Conservation (phyloP, 2,888 invertebrate species). For the Capitulum mitella region DNA sequence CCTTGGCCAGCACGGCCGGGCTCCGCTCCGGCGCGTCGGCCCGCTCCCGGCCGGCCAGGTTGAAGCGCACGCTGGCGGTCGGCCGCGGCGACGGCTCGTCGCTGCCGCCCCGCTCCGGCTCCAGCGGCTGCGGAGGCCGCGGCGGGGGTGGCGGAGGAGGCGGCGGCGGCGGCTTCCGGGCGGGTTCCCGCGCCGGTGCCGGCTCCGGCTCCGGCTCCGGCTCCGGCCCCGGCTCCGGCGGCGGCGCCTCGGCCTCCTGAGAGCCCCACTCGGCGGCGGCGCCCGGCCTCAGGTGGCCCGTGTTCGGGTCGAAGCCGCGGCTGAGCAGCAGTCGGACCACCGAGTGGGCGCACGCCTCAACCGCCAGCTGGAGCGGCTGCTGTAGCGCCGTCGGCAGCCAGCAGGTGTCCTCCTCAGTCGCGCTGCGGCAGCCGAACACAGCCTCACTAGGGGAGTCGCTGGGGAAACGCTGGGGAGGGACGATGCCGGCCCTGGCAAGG, state of each 20-base stretch:
- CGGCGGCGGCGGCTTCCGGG: not conserved
- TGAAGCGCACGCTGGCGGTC: not conserved
- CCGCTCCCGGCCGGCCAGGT: not conserved
- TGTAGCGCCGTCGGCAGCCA: not conserved
- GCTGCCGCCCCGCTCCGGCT: too few relatives aligned
- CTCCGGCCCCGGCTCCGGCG: not conserved
- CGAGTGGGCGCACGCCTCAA: constrained; percentile 7
- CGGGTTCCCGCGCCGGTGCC: too few relatives aligned
- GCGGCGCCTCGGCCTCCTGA: not conserved
- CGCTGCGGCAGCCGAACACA: not conserved
- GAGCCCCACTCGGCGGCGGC: not conserved
- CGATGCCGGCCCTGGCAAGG: too few relatives aligned
- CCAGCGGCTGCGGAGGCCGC: not conserved
- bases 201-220: not conserved
- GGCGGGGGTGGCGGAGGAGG: not conserved
- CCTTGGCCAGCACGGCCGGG: not conserved
- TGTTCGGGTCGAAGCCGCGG: constrained; percentile 4
- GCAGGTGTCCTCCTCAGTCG: not conserved
- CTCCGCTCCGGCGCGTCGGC: not conserved
- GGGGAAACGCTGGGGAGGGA: too few relatives aligned
- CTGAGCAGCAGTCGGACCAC: not conserved
- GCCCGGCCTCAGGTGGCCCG: not conserved
- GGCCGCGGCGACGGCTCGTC: not conserved
- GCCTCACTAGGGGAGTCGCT: too few relatives aligned
- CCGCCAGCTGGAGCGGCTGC: constrained; percentile 11